Evolutionary conservation across 2,113 vertebrate species (phyloP), one percentile per base, ranked within the genome.

Genomic region (Brachypodius melanocephalos): DNA sequence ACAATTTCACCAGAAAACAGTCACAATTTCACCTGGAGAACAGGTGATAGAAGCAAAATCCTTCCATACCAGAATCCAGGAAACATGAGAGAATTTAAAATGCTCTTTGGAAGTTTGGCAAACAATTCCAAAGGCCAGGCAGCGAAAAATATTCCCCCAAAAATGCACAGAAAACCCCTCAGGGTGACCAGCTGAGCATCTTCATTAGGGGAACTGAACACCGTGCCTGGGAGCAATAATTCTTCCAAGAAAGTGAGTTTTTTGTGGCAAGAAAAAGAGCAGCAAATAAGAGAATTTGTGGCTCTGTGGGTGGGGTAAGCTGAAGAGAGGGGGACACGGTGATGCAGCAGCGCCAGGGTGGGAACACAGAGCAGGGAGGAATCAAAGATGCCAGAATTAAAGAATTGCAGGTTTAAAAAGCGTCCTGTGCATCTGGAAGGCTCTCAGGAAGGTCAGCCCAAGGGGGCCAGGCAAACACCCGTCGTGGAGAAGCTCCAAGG

Each of bases 401-500:
- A 49, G 8, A 49, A 26, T 2, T 26, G 31, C 43, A 6, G 8
- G 1, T 9, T 3, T 1, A 1, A 31, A 36, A 29, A 51, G 43
- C 4, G 19, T 71, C 9, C 48, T n/a, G 76, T 10, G 7, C 5
- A 1, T 11, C 55, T 72, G 58, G 15, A 31, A 65, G 45, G 17
- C 6, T 1, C 15, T 19, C 3, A 2, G 20, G 69, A 61, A 75
- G 52, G 48, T 75, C 80, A 51, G 36, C 8, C 0, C 5, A 2
- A 20, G 58, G n/a, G 42, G 51, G 16, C 24, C 22, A 15, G 43
- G 11, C 16, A 5, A 31, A 29, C 28, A 2, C 24, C 36, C 12
- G 48, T 0, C 38, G 3, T 0, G 43, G 63, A 51, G 32, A 1
- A 16, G 52, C 80, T 49, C 9, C 4, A 2, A 42, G 36, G 42